Conservation (phyloP, 37 sponge, comb jelly and placozoan genomes). For the Halichondria panicea region DNA sequence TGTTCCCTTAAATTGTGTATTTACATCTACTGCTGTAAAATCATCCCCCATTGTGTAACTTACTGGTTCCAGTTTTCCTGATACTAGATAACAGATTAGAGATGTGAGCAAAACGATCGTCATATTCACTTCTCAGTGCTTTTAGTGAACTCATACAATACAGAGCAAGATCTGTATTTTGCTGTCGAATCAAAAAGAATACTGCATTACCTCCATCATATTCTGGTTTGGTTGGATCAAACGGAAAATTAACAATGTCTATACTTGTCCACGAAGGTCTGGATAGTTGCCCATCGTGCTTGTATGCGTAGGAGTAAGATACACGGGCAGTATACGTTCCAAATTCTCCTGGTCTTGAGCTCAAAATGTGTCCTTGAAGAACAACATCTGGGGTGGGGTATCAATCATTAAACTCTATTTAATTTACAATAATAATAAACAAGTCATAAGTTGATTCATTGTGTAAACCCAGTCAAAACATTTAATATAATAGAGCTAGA, state of each 20-base stretch:
- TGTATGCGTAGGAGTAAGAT: conserved; percentile 17
- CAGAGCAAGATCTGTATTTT: conserved; percentile 8
- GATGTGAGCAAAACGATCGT: too few species aligned
- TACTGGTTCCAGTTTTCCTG: too few species aligned
- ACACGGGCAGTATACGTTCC: conserved; percentile 21
- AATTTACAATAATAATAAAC: too few species aligned
- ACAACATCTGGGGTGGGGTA: conserved; percentile 32
- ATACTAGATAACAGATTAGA: too few species aligned
- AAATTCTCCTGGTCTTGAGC: not conserved
- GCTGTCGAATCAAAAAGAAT: conserved; percentile 27
- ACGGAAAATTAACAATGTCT: not conserved
- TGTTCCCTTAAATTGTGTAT: too few species aligned
- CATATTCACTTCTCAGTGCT: too few species aligned
- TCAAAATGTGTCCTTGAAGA: conserved; percentile 6
- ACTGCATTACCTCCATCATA: not conserved
- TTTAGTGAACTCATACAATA: conserved; percentile 17
- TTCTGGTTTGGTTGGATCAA: not conserved
- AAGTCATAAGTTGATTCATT: too few species aligned
- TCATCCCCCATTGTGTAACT: too few species aligned
- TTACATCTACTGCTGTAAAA: too few species aligned
- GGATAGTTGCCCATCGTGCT: conserved; percentile 2
- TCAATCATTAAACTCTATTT: not conserved
- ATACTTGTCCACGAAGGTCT: not conserved
- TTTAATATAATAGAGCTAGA: too few species aligned
- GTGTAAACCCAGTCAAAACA: too few species aligned